Percentiles rank a stretch among this genome's conserved stretches.
phyloP scores from a whole-genome alignment of 2,888 invertebrate species.

The Microchrysa polita region DNA sequence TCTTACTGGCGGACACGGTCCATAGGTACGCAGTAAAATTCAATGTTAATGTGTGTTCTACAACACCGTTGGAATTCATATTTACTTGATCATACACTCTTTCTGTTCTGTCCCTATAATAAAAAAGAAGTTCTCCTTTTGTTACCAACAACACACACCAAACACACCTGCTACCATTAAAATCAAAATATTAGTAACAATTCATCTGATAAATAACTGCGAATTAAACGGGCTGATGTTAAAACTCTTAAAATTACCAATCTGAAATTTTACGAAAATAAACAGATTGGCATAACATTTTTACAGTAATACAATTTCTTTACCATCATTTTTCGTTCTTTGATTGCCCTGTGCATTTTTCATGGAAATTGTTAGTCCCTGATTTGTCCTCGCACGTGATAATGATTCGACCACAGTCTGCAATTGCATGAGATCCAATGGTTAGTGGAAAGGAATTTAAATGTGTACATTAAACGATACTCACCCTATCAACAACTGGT shows the following conservation, averaged over 20 bases:
- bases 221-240: no score
- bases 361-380: slow-evolving; percentile 35
- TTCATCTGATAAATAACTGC: no score
- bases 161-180: no score
- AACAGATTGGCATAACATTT: slow-evolving; percentile 12
- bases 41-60: no score
- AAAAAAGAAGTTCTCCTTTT: no score
- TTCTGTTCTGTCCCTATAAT: no score
- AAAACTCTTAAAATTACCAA: no score
- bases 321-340: slow-evolving; percentile 33
- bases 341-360: slow-evolving; percentile 35
- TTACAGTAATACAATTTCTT: slow-evolving; percentile 35
- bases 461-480: background rate
- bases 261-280: background rate
- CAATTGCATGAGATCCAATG: slow-evolving; percentile 1
- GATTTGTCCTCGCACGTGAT: slow-evolving; percentile 36
- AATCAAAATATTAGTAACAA: no score
- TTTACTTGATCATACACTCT: no score
- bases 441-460: background rate
- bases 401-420: slow-evolving; percentile 41
- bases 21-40: no score
- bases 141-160: no score
- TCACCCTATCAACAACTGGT: slow-evolving; percentile 18
- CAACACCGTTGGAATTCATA: background rate
- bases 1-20: no score